A percentile compares a stretch with the other conserved stretches of the same genome.
These are phyloP conservation scores for Peribatodes rhomboidaria DNA, from an alignment of 2,888 invertebrate species.

Conservation along the genomic window DNA sequence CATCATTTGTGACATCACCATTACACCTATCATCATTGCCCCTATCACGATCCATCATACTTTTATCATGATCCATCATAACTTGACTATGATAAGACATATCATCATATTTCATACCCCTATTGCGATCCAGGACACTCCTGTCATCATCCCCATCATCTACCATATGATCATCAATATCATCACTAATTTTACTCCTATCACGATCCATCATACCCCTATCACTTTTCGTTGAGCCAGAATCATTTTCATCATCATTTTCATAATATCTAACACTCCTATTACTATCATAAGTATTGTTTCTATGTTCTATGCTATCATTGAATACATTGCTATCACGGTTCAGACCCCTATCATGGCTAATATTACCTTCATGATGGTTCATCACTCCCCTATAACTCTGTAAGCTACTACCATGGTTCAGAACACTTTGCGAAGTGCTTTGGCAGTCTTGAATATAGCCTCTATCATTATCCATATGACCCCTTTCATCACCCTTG, in stretches of 20 bases:
- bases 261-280: slow-evolving; percentile 31
- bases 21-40: slow-evolving; percentile 1
- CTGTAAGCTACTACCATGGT: background rate
- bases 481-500: slow-evolving; percentile 40
- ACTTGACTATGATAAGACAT: background rate
- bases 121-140: no score
- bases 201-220: background rate
- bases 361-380: slow-evolving; percentile 2
- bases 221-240: background rate
- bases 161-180: slow-evolving; percentile 25
- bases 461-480: slow-evolving; percentile 1
- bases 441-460: slow-evolving; percentile 13
- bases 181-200: background rate
- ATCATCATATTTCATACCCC: background rate
- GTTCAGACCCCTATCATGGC: background rate
- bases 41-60: slow-evolving; percentile 4
- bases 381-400: slow-evolving; percentile 10
- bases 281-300: slow-evolving; percentile 29
- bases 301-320: slow-evolving; percentile 25
- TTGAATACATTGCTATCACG: slow-evolving; percentile 19
- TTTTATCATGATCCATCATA: background rate
- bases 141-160: background rate
- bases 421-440: background rate
- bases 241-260: slow-evolving; percentile 13
- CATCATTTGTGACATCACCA: slow-evolving; percentile 48